phyloP scores from a whole-genome alignment of 2,797 vertebrate genomes.

The Gymnothorax reevesii region DNA sequence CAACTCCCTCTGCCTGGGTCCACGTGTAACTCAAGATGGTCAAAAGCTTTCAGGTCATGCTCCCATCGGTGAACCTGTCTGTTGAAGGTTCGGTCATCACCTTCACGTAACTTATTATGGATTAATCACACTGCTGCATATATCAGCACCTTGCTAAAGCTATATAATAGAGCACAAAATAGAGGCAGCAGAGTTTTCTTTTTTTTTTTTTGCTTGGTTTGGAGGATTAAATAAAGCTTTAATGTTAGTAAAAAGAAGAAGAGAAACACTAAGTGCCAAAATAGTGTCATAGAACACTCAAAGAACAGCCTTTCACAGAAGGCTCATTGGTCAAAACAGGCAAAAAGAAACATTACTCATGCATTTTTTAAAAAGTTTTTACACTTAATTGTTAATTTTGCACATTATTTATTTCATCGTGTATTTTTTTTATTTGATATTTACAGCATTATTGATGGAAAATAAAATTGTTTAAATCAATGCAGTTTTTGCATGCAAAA shows the following conservation, averaged over 20 bases:
- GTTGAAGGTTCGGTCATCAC: neutral
- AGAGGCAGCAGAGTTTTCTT: neutral
- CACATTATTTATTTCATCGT: no score
- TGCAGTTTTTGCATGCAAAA: no score
- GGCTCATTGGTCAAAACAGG: neutral
- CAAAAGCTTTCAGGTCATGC: neutral
- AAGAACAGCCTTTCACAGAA: neutral
- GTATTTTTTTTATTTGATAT: no score
- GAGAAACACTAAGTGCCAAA: neutral
- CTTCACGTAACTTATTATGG: neutral
- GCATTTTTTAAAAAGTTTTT: neutral
- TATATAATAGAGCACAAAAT: neutral
- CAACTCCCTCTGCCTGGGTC: neutral
- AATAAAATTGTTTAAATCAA: no score
- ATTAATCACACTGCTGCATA: neutral
- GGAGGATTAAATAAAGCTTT: neutral
- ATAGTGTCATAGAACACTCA: neutral
- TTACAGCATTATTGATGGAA: no score
- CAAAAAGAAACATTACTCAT: neutral
- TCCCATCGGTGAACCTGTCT: neutral
- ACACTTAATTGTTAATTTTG: no score
- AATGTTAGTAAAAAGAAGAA: no score
- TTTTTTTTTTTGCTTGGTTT: neutral
- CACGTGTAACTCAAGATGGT: neutral
- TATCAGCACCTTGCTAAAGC: neutral